A percentile compares a stretch with the other conserved stretches of the same genome.
Evolutionary conservation across 2,797 vertebrate species (phyloP).

Genomic region (Crenichthys baileyi): DNA sequence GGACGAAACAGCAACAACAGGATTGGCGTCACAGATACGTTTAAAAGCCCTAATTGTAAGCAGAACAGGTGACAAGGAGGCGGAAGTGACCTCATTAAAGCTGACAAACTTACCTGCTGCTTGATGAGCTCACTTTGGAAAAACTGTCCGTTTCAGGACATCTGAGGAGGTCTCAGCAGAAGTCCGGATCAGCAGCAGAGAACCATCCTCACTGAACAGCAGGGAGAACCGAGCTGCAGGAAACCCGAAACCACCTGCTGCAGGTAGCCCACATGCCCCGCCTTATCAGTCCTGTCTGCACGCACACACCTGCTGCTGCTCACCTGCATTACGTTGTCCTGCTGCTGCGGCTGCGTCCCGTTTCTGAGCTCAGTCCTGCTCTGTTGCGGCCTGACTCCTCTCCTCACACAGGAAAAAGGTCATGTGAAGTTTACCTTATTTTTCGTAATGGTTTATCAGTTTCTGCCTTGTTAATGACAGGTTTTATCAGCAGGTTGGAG

Average conservation of each 20-base stretch:
- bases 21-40: neutral
- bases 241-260: slow-evolving; percentile 36
- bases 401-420: neutral
- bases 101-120: slow-evolving; percentile 25
- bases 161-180: neutral
- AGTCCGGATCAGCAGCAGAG: neutral
- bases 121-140: slow-evolving; percentile 8
- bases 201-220: neutral
- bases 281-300: slow-evolving; percentile 17
- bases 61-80: accelerated
- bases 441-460: neutral
- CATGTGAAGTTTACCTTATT: too few species aligned
- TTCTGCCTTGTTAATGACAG: neutral
- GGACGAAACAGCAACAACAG: neutral
- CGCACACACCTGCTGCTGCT: slow-evolving; percentile 26
- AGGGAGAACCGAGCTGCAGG: neutral
- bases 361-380: too few species aligned
- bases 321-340: neutral
- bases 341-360: neutral
- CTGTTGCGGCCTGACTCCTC: neutral
- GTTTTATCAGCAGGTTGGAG: neutral
- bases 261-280: slow-evolving; percentile 53
- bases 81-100: neutral
- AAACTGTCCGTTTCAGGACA: neutral
- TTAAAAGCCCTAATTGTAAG: accelerated